Evolutionary conservation across 1,140 invertebrate genomes (phyloP), one percentile per base, ranked within the genome.

Genomic region (Pinna nobilis): DNA sequence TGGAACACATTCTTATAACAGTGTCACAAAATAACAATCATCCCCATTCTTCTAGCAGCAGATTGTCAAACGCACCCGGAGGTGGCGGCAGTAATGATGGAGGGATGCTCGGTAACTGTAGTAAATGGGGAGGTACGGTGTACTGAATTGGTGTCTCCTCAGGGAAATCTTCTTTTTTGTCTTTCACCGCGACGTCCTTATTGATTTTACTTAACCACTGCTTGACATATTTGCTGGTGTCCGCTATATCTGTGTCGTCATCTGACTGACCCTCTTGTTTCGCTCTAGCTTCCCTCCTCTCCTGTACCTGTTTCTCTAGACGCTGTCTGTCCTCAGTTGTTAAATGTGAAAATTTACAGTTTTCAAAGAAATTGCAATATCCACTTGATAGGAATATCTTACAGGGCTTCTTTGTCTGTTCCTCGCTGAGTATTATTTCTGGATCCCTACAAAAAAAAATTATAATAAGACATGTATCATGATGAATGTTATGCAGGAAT

Each of bases 401-500:
- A 50, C 85, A 87, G n/a, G 85, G 85, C 9, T 71, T 80, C 60
- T 87, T 87, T 2, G 50, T 9, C 4, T 74, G 30, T 67, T 86
- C 78, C 72, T 87, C 84, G 55, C 72, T 73, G 13, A 87, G 70
- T 18, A 86, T 80, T 20, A 70, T 71, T 55, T 76, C 68, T 20
- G 83, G 78, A 78, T 83, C 83, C 79, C 72, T 59, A 18, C n/a
- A 23, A 7, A 7, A 3, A 50, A 35, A 32, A 78, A 79, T 5
- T 25, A 73, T 61, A 53, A 23, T 3, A n/a, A n/a, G n/a, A n/a
- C n/a, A n/a, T n/a, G n/a, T n/a, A n/a, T n/a, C n/a, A n/a, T n/a
- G n/a, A n/a, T n/a, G n/a, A n/a, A n/a, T n/a, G n/a, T n/a, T n/a
- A n/a, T n/a, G n/a, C n/a, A n/a, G n/a, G n/a, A n/a, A n/a, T n/a